Percentiles rank a stretch among this genome's conserved stretches.
Evolutionary conservation across 2,113 vertebrate genomes (phyloP).

Genomic region (Siniperca knerii): DNA sequence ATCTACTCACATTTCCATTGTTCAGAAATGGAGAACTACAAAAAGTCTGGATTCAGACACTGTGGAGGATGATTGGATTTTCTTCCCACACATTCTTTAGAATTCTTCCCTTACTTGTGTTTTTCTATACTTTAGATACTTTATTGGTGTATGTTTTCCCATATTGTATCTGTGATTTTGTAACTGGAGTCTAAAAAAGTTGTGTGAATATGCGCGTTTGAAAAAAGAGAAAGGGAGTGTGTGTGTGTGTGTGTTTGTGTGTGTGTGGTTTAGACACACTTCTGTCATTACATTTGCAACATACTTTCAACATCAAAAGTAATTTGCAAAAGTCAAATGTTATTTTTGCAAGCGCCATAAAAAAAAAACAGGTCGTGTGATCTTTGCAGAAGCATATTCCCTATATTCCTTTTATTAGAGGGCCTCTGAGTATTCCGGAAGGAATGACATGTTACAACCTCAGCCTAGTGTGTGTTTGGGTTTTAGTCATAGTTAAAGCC

Average conservation of each 20-base stretch:
- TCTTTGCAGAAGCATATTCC: background rate
- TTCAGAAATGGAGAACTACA: slow-evolving; percentile 23
- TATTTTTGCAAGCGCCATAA: background rate
- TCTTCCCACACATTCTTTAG: background rate
- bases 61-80: background rate
- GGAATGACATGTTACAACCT: slow-evolving; percentile 16
- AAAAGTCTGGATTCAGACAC: background rate
- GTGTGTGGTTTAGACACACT: background rate
- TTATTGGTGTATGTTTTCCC: background rate
- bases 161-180: background rate
- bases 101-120: background rate
- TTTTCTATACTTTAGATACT: background rate
- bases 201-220: background rate
- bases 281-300: background rate
- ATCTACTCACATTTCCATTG: slow-evolving; percentile 29
- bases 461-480: slow-evolving; percentile 1
- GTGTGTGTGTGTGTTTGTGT: background rate
- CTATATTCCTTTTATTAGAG: background rate
- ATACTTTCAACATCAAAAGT: no score
- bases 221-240: background rate
- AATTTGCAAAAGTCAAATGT: background rate
- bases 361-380: background rate
- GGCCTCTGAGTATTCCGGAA: background rate
- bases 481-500: slow-evolving; percentile 10
- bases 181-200: background rate